Conservation (phyloP, 2,888 invertebrate species). For the Tetramorium bicarinatum region DNA sequence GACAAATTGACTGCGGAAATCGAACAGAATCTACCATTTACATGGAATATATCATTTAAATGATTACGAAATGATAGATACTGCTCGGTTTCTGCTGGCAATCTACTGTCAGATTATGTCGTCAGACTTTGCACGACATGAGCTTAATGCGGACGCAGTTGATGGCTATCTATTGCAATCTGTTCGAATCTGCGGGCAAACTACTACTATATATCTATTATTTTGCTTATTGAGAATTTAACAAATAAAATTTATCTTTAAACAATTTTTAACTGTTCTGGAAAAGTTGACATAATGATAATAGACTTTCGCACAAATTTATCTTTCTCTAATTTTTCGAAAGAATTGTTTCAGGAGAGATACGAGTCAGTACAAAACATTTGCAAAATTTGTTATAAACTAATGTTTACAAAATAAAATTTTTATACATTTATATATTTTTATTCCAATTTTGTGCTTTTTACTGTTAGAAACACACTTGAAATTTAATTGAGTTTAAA, state of each 20-base stretch:
- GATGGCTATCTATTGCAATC: not conserved
- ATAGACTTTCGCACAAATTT: not conserved
- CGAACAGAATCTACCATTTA: not conserved
- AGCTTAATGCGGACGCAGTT: not conserved
- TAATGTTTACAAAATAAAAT: not conserved
- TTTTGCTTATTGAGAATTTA: not conserved
- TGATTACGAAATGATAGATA: not conserved
- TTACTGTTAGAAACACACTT: not conserved
- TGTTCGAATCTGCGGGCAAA: not conserved
- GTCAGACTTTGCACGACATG: not conserved
- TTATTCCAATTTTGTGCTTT: not conserved
- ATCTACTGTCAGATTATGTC: constrained; percentile 9
- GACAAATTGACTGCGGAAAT: not conserved
- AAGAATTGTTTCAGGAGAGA: not conserved
- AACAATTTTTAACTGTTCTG: not conserved
- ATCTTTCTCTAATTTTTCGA: not conserved
- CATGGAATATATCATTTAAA: not conserved
- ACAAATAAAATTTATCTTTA: not conserved
- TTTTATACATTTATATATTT: not conserved
- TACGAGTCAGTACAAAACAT: not conserved
- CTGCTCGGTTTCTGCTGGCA: constrained; percentile 6
- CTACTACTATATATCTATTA: not conserved
- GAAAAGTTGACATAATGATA: not conserved
- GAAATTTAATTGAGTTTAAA: not conserved
- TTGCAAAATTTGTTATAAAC: not conserved